These are phyloP conservation scores for Rhinophrynus dorsalis DNA, from an alignment of 2,797 vertebrate species.

Conservation along the genomic window DNA sequence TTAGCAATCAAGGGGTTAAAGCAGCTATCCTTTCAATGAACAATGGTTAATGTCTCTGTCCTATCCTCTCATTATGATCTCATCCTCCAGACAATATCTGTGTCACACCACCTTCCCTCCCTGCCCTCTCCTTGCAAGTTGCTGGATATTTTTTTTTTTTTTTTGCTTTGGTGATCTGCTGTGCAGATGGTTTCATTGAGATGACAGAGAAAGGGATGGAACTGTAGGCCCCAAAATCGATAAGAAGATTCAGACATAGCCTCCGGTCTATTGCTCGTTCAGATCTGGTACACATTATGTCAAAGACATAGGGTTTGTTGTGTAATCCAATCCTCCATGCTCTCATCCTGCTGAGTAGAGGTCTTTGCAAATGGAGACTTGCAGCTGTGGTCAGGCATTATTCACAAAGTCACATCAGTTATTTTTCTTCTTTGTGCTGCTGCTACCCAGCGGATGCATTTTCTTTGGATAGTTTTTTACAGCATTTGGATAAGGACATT, in stretches of 20 bases:
- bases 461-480: background rate
- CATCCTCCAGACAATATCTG: background rate
- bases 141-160: background rate
- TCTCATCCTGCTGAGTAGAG: background rate
- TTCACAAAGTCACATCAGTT: constrained; percentile 2
- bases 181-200: constrained; percentile 24
- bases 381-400: constrained; percentile 29
- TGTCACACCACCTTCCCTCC: background rate
- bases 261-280: constrained; percentile 2
- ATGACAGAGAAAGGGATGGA: background rate
- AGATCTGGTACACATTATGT: background rate
- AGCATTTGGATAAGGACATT: constrained; percentile 3
- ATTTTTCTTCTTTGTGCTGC: background rate
- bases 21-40: too few species aligned
- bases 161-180: background rate
- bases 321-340: constrained; percentile 11
- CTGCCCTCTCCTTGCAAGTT: background rate
- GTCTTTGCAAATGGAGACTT: constrained; percentile 5
- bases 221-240: background rate
- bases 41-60: too few species aligned
- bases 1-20: too few species aligned
- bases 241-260: constrained; percentile 16
- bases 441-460: background rate
- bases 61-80: background rate
- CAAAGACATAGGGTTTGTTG: constrained; percentile 8